Evolutionary conservation across 1,140 invertebrate genomes (phyloP), one percentile per base, ranked within the genome.

Genomic region (Euschistus heros): DNA sequence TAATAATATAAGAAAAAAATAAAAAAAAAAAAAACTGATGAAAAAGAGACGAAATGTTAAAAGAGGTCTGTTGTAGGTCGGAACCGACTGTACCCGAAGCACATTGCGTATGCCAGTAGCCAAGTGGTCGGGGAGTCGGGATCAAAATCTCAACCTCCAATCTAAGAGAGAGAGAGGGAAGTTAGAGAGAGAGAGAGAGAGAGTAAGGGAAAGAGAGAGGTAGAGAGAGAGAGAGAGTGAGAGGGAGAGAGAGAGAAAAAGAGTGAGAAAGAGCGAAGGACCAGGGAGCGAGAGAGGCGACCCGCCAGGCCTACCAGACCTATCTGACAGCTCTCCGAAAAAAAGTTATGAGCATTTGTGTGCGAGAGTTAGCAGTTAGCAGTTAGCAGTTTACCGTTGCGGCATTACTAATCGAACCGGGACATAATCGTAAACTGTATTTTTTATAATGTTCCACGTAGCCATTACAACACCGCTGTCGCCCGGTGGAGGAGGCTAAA

Each of bases 51-150:
- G 1, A 10, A 37, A 37, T 13, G 33, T 37, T 10, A 37, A 37
- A 37, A 37, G 33, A 37, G 33, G 33, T 57, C 54, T 26, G 15
- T 57, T 18, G 54, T 57, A 24, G 15, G 18, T 17, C 6, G 18
- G 54, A 57, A 57, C 4, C 10, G 54, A 57, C 20, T 20, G 22
- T 57, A 57, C 54, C 54, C 15, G 54, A 17, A 57, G 54, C 15
- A 26, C 24, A 57, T 57, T 57, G 54, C 54, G 54, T 57, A 57
- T 57, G 20, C 54, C 54, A 26, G 54, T 57, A 57, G 54, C 54
- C 54, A 57, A 57, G 54, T 57, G 54, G 54, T 24, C 54, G 20
- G 54, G 24, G 54, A 57, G 54, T 57, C 54, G n/a, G n/a, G n/a
- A 57, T 57, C 54, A n/a, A 57, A 57, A 26, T 57, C 18, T 57